phyloP scores from a whole-genome alignment of 1,140 invertebrate genomes.

The Drosophila asahinai region DNA sequence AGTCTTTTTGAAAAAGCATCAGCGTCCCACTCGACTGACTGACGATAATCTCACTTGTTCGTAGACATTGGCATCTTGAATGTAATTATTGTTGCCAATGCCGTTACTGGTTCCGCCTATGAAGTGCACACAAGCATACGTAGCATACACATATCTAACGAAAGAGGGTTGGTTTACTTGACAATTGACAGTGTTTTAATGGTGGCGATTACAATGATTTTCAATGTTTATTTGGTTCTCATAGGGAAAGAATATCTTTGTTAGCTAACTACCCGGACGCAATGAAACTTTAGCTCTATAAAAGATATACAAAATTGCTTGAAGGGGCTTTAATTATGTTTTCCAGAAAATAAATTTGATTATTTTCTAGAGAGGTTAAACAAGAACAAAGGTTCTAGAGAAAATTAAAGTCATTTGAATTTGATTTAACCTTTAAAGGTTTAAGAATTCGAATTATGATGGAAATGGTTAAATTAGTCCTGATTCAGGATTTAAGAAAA shows the following conservation, averaged over 20 bases:
- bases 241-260: neutral
- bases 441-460: too few species aligned
- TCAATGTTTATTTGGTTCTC: neutral
- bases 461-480: too few species aligned
- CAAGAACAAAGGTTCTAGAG: too few species aligned
- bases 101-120: neutral
- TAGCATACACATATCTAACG: neutral
- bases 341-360: neutral
- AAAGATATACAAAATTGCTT: neutral
- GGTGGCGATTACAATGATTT: neutral
- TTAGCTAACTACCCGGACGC: neutral
- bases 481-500: too few species aligned
- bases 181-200: neutral
- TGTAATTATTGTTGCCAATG: constrained; percentile 47
- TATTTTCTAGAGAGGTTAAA: too few species aligned
- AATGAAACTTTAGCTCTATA: neutral
- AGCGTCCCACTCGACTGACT: constrained; percentile 42
- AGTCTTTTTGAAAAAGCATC: constrained; percentile 58
- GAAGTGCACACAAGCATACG: neutral
- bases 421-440: too few species aligned
- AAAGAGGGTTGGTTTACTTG: neutral
- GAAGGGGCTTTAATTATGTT: neutral
- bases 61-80: constrained; percentile 49
- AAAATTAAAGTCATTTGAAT: too few species aligned
- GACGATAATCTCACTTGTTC: constrained; percentile 69